Evolutionary conservation across 2,797 vertebrate genomes (phyloP).

Genomic region (Onychomys torridus): DNA sequence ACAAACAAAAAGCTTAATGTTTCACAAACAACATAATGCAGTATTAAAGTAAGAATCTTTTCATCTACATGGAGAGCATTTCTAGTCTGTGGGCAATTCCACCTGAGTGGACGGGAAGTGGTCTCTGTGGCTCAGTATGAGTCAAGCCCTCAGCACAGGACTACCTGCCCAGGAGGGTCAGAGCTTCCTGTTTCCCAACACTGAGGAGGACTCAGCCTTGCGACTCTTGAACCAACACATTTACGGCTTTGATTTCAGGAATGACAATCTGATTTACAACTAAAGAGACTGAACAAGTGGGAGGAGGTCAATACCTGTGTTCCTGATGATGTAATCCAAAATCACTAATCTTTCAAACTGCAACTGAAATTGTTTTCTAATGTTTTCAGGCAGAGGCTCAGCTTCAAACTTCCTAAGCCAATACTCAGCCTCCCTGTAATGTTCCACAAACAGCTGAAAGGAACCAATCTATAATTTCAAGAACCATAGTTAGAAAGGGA

Average conservation of each 20-base stretch:
- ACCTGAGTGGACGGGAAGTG: background rate
- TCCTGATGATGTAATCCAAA: slow-evolving; percentile 98
- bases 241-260: slow-evolving; percentile 3
- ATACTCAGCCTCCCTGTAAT: slow-evolving; percentile 96
- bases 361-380: slow-evolving; percentile 96
- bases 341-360: slow-evolving; percentile 97
- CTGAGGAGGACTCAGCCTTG: background rate
- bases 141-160: background rate
- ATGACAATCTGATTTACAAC: slow-evolving; percentile 38
- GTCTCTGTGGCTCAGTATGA: background rate
- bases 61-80: background rate
- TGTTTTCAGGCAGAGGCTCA: slow-evolving; percentile 97
- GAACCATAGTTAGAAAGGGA: slow-evolving; percentile 76
- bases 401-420: slow-evolving; percentile 99
- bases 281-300: slow-evolving; percentile 41
- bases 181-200: background rate
- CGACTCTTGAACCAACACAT: slow-evolving; percentile 12
- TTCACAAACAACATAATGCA: background rate
- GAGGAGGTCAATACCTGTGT: slow-evolving; percentile 92
- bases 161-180: background rate
- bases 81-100: background rate
- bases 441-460: slow-evolving; percentile 98
- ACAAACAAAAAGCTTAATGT: background rate
- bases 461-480: slow-evolving; percentile 94
- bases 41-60: slow-evolving; percentile 46